Conservation (phyloP, 2,797 vertebrate genomes). For the Catostomus latipinnis region DNA sequence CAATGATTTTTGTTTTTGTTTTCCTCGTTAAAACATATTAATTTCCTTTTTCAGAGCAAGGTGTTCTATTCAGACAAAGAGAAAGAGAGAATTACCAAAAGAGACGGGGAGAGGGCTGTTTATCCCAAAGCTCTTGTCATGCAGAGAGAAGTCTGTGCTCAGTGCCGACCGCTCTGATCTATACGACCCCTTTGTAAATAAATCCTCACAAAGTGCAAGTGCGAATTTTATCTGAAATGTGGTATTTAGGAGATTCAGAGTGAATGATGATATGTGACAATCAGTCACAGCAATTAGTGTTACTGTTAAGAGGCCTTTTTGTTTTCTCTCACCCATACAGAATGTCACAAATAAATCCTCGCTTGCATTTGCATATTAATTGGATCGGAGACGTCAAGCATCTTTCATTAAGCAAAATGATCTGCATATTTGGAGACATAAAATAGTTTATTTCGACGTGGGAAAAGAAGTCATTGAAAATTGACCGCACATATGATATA, state of each 20-base stretch:
- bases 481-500: constrained; percentile 85
- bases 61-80: constrained; percentile 30
- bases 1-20: neutral
- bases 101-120: constrained; percentile 43
- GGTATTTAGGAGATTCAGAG: constrained; percentile 95
- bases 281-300: constrained; percentile 99
- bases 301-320: constrained; percentile 99
- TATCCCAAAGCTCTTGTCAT: constrained; percentile 59
- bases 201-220: constrained; percentile 68
- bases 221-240: constrained; percentile 81
- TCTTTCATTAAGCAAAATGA: constrained; percentile 99
- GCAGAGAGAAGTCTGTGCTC: constrained; percentile 55
- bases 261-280: constrained; percentile 99
- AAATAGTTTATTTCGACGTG: constrained; percentile 99
- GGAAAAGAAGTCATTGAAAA: constrained; percentile 97
- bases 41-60: neutral
- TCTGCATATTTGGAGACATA: constrained; percentile 99
- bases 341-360: constrained; percentile 99
- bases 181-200: constrained; percentile 68
- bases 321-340: constrained; percentile 99
- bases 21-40: neutral
- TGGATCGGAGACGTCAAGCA: constrained; percentile 99
- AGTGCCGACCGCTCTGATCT: constrained; percentile 58
- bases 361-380: constrained; percentile 99
- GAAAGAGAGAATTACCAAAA: constrained; percentile 31